These are phyloP conservation scores for Atractosteus spatula DNA, from an alignment of 2,113 vertebrate genomes.

Conservation along the genomic window DNA sequence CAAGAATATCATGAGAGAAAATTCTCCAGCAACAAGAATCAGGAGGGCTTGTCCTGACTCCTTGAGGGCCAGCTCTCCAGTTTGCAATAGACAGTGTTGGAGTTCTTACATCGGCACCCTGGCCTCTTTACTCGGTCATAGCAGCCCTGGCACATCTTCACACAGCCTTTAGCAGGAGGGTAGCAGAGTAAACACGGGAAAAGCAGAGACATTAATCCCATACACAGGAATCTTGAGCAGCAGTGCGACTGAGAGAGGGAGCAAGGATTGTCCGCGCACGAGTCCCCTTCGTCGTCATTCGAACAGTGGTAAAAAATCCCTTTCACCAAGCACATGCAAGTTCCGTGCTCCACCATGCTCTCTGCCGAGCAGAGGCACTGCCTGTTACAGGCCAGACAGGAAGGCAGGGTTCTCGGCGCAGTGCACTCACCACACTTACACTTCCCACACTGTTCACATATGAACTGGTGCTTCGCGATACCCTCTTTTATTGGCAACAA, in stretches of 20 bases:
- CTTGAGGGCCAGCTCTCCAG: slow-evolving; percentile 86
- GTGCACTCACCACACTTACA: slow-evolving; percentile 94
- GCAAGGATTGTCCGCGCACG: slow-evolving; percentile 90
- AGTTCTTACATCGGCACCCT: slow-evolving; percentile 96
- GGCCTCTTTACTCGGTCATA: slow-evolving; percentile 86
- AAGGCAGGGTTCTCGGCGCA: slow-evolving; percentile 83
- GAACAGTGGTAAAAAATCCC: slow-evolving; percentile 98
- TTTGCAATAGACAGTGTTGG: slow-evolving; percentile 97
- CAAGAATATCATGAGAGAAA: slow-evolving; percentile 44
- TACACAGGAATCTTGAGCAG: slow-evolving; percentile 92
- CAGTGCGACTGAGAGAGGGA: slow-evolving; percentile 91
- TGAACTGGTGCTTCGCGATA: slow-evolving; percentile 81
- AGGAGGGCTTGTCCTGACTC: slow-evolving; percentile 83
- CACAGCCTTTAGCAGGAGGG: slow-evolving; percentile 86
- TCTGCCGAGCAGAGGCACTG: slow-evolving; percentile 93
- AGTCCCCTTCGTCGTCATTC: slow-evolving; percentile 90
- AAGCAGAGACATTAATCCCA: slow-evolving; percentile 86
- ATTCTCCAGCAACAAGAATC: slow-evolving; percentile 53
- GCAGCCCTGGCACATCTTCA: slow-evolving; percentile 83
- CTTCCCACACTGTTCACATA: slow-evolving; percentile 91
- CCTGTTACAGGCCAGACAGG: slow-evolving; percentile 85
- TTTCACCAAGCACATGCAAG: slow-evolving; percentile 96
- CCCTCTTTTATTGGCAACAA: slow-evolving; percentile 46
- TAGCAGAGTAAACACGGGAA: slow-evolving; percentile 96
- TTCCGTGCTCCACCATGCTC: slow-evolving; percentile 90